Percentiles rank a stretch among this genome's conserved stretches.
phyloP scores from a whole-genome alignment of 2,888 invertebrate genomes.

The Criorhina ranunculi region DNA sequence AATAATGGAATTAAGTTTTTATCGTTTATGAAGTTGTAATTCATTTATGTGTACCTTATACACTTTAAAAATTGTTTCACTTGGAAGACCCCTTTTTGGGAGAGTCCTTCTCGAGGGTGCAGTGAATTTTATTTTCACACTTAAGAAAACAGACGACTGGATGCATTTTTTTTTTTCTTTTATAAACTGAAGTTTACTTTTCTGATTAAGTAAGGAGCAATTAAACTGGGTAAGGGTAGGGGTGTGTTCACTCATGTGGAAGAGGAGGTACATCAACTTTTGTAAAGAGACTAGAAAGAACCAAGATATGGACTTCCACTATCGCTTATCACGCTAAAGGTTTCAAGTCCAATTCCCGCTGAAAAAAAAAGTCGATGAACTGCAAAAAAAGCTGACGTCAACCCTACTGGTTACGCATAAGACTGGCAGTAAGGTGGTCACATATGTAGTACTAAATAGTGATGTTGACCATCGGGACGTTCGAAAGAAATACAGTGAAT shows the following conservation, averaged over 20 bases:
- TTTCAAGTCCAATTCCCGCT: too few species aligned
- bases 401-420: too few species aligned
- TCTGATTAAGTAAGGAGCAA: constrained; percentile 60
- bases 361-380: too few species aligned
- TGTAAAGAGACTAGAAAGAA: too few species aligned
- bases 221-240: constrained; percentile 18
- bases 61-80: constrained; percentile 54
- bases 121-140: constrained; percentile 55
- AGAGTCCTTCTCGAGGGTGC: neutral
- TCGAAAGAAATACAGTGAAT: too few species aligned
- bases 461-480: too few species aligned
- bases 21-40: constrained; percentile 77
- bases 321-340: too few species aligned
- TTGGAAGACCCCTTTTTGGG: neutral
- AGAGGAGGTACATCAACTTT: neutral
- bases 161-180: constrained; percentile 40
- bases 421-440: too few species aligned
- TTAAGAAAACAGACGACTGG: constrained; percentile 41
- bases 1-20: constrained; percentile 76
- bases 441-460: too few species aligned
- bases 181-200: constrained; percentile 42
- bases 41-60: constrained; percentile 75
- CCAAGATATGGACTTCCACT: too few species aligned
- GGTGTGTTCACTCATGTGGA: neutral
- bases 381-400: too few species aligned